Conservation (phyloP, 1,140 invertebrate genomes). For the Drosophila nebulosa region DNA sequence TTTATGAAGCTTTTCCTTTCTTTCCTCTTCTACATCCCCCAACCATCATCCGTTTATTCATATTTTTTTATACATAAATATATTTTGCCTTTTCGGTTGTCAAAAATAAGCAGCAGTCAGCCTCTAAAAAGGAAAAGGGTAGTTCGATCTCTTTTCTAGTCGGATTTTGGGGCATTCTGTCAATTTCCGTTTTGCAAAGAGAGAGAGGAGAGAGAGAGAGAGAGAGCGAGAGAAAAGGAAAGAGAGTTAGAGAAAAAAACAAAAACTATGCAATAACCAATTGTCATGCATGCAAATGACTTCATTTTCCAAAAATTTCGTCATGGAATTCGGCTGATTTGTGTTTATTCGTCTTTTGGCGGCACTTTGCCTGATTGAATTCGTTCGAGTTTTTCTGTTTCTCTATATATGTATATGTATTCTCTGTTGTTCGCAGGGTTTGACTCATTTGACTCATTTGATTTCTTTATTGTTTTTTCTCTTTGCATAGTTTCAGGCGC, state of each 20-base stretch:
- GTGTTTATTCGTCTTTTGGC: slow-evolving; percentile 5
- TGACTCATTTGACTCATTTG: slow-evolving; percentile 38
- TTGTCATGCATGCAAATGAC: slow-evolving; percentile 80
- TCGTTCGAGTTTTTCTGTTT: slow-evolving; percentile 35
- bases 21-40: too few species aligned
- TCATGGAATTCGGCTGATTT: slow-evolving; percentile 11
- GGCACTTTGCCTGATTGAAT: slow-evolving; percentile 75
- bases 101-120: slow-evolving; percentile 5
- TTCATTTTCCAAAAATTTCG: slow-evolving; percentile 64
- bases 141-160: slow-evolving; percentile 50
- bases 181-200: slow-evolving; percentile 67
- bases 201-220: background rate
- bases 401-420: too few species aligned
- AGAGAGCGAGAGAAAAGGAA: too few species aligned
- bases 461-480: slow-evolving; percentile 42
- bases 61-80: slow-evolving; percentile 47
- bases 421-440: too few species aligned
- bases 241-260: slow-evolving; percentile 56
- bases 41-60: too few species aligned
- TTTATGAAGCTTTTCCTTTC: slow-evolving; percentile 76
- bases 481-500: slow-evolving; percentile 59
- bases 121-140: slow-evolving; percentile 46
- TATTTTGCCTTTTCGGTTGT: slow-evolving; percentile 20
- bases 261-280: slow-evolving; percentile 72
- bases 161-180: slow-evolving; percentile 39